Evolutionary conservation across 2,113 vertebrate genomes (phyloP).

Genomic region (Pelecanoides urinatrix): DNA sequence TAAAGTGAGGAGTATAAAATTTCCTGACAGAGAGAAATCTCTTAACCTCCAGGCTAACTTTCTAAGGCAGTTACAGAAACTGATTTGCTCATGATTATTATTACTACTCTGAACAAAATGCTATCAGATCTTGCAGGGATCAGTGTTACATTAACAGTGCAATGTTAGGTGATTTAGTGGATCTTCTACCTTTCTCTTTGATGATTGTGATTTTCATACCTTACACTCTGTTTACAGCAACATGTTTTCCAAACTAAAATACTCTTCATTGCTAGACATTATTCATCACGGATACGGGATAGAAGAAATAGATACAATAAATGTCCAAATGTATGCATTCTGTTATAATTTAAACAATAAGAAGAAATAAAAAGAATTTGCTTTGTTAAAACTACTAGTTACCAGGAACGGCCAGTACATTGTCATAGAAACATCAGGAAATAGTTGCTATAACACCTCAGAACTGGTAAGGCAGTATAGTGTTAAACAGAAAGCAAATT

Average conservation of each 20-base stretch:
- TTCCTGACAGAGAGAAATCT: neutral
- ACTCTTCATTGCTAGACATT: neutral
- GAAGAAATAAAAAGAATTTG: neutral
- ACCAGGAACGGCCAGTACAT: accelerated
- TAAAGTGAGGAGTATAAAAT: neutral
- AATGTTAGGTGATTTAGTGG: neutral
- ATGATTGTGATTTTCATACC: neutral
- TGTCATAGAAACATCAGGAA: neutral
- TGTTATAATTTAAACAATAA: neutral
- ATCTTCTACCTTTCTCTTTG: neutral
- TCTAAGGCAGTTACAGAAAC: neutral
- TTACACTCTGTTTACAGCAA: neutral
- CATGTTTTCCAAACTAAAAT: neutral
- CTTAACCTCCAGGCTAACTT: neutral
- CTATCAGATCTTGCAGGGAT: neutral
- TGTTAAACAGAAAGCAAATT: neutral
- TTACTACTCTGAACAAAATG: neutral
- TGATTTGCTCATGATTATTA: neutral
- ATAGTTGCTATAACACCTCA: neutral
- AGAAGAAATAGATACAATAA: neutral
- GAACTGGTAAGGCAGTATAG: neutral
- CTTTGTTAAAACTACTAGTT: neutral
- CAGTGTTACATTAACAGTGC: neutral
- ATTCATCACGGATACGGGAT: neutral
- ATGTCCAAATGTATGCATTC: neutral